Conservation (phyloP, 2,113 vertebrate genomes). For the Elgaria multicarinata region DNA sequence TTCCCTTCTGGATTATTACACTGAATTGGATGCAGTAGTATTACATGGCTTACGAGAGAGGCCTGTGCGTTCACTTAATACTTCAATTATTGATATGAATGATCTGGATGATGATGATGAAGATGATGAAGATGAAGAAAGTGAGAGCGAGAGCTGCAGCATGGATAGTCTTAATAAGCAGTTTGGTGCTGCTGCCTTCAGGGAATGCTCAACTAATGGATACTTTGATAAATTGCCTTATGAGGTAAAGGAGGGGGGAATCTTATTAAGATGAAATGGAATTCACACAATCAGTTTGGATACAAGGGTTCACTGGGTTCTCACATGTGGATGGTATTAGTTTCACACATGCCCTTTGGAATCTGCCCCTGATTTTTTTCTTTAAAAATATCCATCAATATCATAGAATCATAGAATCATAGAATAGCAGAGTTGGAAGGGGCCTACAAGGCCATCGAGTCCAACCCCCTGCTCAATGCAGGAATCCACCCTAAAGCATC, state of each 20-base stretch:
- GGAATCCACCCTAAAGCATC: too few species aligned
- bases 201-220: slow-evolving; percentile 86
- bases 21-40: slow-evolving; percentile 95
- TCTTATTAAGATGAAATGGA: background rate
- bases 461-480: too few species aligned
- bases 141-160: slow-evolving; percentile 79
- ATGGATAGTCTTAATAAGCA: slow-evolving; percentile 82
- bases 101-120: slow-evolving; percentile 93
- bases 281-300: background rate
- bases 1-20: slow-evolving; percentile 95
- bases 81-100: slow-evolving; percentile 87
- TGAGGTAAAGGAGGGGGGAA: slow-evolving; percentile 83
- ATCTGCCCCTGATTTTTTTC: background rate
- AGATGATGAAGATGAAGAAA: slow-evolving; percentile 85
- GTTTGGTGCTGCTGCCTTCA: slow-evolving; percentile 78
- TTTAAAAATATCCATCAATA: background rate
- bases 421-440: too few species aligned
- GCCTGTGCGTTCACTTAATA: slow-evolving; percentile 89
- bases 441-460: too few species aligned
- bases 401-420: too few species aligned
- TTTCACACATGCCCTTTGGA: background rate
- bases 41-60: slow-evolving; percentile 91
- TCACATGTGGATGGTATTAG: background rate
- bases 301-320: background rate
- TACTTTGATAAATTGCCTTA: slow-evolving; percentile 98